Percentiles rank a stretch among this genome's conserved stretches.
phyloP scores from a whole-genome alignment of 2,113 vertebrate genomes.

The Hemibates koningsi region DNA sequence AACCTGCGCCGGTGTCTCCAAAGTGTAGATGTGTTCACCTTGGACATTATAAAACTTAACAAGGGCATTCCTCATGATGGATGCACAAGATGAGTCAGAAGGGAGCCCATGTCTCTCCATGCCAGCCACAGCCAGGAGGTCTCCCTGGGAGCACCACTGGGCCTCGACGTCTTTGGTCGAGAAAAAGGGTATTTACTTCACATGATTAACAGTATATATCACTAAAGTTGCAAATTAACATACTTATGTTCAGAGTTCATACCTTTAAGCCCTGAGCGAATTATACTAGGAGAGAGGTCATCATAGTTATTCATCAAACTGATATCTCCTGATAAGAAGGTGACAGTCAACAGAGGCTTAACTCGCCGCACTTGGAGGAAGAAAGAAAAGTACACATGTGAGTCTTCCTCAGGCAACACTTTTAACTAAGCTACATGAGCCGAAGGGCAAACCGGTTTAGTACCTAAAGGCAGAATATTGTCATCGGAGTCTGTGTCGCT shows the following conservation, averaged over 20 bases:
- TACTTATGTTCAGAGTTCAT: neutral
- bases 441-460: neutral
- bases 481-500: constrained; percentile 95
- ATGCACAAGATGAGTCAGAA: constrained; percentile 75
- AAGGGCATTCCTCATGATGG: constrained; percentile 83
- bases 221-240: neutral
- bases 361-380: constrained; percentile 76
- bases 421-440: neutral
- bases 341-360: constrained; percentile 93
- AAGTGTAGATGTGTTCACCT: constrained; percentile 95
- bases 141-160: constrained; percentile 97
- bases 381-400: constrained; percentile 40
- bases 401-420: neutral
- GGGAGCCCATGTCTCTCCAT: constrained; percentile 86
- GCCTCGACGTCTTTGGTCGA: constrained; percentile 86
- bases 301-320: constrained; percentile 98
- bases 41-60: constrained; percentile 97
- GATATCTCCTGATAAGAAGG: constrained; percentile 97
- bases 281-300: constrained; percentile 87
- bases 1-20: constrained; percentile 96
- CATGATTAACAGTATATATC: neutral
- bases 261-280: constrained; percentile 92
- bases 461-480: constrained; percentile 86
- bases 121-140: constrained; percentile 93
- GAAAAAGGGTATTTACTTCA: neutral